A percentile compares a stretch with the other conserved stretches of the same genome.
phyloP scores from a whole-genome alignment of 2,113 vertebrate genomes.

The human region DNA sequence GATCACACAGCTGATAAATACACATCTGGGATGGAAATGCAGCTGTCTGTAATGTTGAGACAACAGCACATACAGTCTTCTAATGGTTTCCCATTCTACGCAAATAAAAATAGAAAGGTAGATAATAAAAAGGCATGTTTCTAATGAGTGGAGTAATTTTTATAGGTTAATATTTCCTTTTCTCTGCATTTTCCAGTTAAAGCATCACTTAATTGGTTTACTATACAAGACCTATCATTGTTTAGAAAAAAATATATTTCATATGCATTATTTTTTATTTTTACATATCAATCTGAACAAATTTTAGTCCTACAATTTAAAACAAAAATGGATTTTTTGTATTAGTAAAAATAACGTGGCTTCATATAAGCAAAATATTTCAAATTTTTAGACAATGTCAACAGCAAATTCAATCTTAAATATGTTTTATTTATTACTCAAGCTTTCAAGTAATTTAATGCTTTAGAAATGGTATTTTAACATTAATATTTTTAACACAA shows the following conservation, averaged over 20 bases:
- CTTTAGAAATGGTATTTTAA: conserved; percentile 27
- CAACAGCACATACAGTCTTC: neutral
- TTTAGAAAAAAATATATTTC: neutral
- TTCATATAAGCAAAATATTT: neutral
- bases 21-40: neutral
- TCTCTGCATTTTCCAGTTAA: neutral
- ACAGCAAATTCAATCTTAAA: neutral
- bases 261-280: neutral
- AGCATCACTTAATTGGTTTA: neutral
- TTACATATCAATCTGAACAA: neutral
- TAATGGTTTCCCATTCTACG: neutral
- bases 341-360: neutral
- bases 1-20: neutral
- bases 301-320: neutral
- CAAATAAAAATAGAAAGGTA: neutral
- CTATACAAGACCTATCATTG: neutral
- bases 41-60: neutral
- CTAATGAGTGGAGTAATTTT: neutral
- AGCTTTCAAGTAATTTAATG: neutral
- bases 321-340: neutral
- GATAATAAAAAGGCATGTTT: neutral
- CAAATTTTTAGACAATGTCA: neutral
- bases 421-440: neutral
- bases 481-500: neutral
- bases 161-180: neutral